Base-by-base conservation (phyloP, 2,888 invertebrate genomes). In the Drosophila falleni region DNA sequence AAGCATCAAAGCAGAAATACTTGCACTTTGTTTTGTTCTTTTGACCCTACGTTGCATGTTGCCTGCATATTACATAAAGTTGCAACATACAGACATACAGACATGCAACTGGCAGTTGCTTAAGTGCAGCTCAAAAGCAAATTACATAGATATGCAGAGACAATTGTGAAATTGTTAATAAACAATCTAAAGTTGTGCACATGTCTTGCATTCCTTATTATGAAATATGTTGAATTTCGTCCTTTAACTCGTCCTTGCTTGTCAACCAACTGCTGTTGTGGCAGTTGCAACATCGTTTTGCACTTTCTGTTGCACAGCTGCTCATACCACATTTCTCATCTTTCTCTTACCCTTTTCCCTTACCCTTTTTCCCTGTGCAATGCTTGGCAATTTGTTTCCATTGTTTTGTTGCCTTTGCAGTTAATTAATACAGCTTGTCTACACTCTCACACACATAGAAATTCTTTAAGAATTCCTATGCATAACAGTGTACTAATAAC, bases 391-490 rank as follows among this genome's bases (percentile, higher is more conserved):
- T 78, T 77, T 74, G 74, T 50, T 59, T 16, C 54, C 16, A 71
- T 78, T 66, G 61, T 78, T 73, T 35, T 44, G 51, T 39, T 54
- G 41, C 44, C 51, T 55, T 71, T 54, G 58, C 37, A 47, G 73
- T 72, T 78, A 75, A 75, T 75, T 75, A 78, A 78, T 59, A 55
- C 50, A 51, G 55, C 74, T 75, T 75, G 74, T 73, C 42, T 55
- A 19, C 56, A 61, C 55, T 44, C 55, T 9, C 29, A 41, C 37
- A 37, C 44, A 16, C 16, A n/a, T n/a, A 29, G 1, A 23, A 6
- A 56, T 15, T 64, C 55, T 41, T 62, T 37, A 54, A 39, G 41
- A 41, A 60, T 15, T 74, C 35, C 37, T 44, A 41, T 69, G 58
- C 69, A 46, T 37, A 42, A n/a, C 47, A 31, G 58, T 31, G 23